Conservation (phyloP, 1,140 invertebrate species). For the Sminthurides bifidus region DNA sequence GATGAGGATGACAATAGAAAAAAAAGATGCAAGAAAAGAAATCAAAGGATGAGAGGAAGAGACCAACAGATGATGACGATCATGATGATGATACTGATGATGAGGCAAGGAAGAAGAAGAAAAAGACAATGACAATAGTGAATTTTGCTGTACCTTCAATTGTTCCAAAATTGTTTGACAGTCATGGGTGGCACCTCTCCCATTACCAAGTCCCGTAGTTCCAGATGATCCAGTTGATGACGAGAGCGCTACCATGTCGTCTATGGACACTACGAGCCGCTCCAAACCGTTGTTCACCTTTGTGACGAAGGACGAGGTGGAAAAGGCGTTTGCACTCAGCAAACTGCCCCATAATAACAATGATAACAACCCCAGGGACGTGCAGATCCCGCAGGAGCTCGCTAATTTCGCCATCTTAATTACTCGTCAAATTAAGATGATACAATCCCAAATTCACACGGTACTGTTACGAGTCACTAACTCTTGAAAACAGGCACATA, state of each 20-base stretch:
- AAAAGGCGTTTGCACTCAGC: background rate
- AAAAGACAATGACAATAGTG: conserved; percentile 1
- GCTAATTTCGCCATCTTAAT: no score
- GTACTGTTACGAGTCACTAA: no score
- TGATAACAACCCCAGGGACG: no score
- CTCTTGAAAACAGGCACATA: no score
- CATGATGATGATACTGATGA: no score
- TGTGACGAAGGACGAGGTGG: conserved; percentile 22
- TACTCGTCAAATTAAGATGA: no score
- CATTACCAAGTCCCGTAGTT: conserved; percentile 3
- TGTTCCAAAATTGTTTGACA: conserved; percentile 31
- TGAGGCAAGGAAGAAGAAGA: no score
- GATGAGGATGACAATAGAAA: background rate
- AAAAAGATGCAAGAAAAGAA: background rate
- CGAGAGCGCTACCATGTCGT: conserved; percentile 23
- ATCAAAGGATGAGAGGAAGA: no score
- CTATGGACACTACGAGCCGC: conserved; percentile 29
- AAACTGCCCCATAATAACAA: no score
- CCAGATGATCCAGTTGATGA: conserved; percentile 9
- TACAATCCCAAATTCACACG: no score
- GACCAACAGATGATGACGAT: no score
- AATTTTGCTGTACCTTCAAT: conserved; percentile 24
- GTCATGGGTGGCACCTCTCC: conserved; percentile 26
- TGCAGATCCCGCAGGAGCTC: no score
- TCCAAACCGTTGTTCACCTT: conserved; percentile 28